Percentiles rank a stretch among this genome's conserved stretches.
Conservation (phyloP, 2,888 invertebrate genomes). For the Melipona beecheii region DNA sequence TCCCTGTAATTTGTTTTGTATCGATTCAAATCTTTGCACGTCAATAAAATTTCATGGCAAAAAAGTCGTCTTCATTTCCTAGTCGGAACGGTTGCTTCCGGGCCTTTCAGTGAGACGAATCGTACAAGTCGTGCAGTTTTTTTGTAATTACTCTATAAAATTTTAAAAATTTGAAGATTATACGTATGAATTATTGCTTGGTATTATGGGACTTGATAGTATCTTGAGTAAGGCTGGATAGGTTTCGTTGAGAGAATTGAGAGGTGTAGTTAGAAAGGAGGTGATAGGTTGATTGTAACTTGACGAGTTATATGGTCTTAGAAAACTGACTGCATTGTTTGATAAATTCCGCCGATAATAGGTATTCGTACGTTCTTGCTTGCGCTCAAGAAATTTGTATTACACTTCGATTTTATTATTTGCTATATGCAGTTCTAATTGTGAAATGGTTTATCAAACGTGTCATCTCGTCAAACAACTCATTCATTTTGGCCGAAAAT, state of each 20-base stretch:
- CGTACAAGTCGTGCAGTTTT: too few relatives aligned
- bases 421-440: neutral
- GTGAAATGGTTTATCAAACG: neutral
- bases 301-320: neutral
- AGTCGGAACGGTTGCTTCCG: too few relatives aligned
- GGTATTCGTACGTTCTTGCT: neutral
- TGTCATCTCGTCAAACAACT: too few relatives aligned
- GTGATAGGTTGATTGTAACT: neutral
- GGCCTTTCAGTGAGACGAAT: too few relatives aligned
- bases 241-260: neutral
- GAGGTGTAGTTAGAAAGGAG: neutral
- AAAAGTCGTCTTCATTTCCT: too few relatives aligned
- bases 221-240: neutral
- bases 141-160: too few relatives aligned
- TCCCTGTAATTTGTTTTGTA: too few relatives aligned
- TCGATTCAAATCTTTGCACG: too few relatives aligned
- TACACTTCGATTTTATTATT: neutral
- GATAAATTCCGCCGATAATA: neutral
- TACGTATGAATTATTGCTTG: too few relatives aligned
- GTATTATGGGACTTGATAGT: neutral
- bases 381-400: neutral
- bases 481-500: too few relatives aligned
- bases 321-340: neutral
- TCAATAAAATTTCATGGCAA: too few relatives aligned
- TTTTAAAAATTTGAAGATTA: too few relatives aligned